Evolutionary conservation across 2,797 vertebrate genomes (phyloP), one percentile per base, ranked within the genome.

Genomic region (Schizothorax lantsangensis): DNA sequence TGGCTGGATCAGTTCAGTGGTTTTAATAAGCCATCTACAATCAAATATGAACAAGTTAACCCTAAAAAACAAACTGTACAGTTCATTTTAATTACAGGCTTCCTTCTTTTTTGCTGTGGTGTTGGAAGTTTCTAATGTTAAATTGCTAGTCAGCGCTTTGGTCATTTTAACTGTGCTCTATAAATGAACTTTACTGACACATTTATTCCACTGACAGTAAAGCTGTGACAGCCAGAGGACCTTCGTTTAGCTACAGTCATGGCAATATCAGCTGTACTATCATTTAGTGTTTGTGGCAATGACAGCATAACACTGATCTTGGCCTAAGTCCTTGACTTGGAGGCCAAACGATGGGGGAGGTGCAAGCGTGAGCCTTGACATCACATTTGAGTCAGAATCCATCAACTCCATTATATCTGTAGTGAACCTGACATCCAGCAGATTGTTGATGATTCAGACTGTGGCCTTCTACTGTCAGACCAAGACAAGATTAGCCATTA

Each of bases 301-400:
- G 62, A 71, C 84, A 71, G 54, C 0, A 15, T 49, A n/a, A 26
- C 64, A 43, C 57, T 66, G 84, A 74, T 86, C 69, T 75, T 75
- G 79, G 71, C 69, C 79, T 38, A 43, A 73, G 84, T 43, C 21
- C 69, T 81, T 75, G 54, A 74, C 69, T 74, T 6, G 54, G 30
- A 74, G 84, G 79, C 78, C 84, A 66, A 15, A 17, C 3, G 33
- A 40, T 40, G 79, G 84, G 57, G 79, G 38, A 73, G 6, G 84
- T 36, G 68, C 7, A 54, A 49, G 77, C 15, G 21, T 62, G 30
- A 81, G 78, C n/a, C 78, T 68, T 12, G 64, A 19, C 66, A 85
- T 85, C 64, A 23, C 15, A 11, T 23, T 74, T 11, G 43, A 81
- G 78, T 81, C 84, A 66, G 84, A 66, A 52, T 40, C 69, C 43